Conservation (phyloP, 2,797 vertebrate species). For the Apogon hyalosoma region DNA sequence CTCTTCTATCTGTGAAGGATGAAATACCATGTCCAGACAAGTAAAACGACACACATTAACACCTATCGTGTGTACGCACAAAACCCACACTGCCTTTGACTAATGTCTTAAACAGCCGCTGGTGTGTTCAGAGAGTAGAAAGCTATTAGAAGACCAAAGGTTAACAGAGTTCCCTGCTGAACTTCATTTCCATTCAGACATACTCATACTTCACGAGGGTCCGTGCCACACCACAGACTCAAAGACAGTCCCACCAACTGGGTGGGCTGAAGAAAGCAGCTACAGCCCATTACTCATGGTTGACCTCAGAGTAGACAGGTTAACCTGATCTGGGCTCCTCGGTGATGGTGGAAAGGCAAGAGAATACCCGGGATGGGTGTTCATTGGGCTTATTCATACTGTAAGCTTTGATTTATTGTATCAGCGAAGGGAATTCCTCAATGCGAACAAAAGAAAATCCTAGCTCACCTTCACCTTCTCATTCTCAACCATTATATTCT, state of each 20-base stretch:
- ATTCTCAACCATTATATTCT: conserved; percentile 14
- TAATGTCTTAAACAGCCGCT: conserved; percentile 43
- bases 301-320: conserved; percentile 66
- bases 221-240: conserved; percentile 23
- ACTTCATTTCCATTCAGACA: conserved; percentile 65
- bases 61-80: conserved; percentile 15
- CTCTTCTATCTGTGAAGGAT: not conserved
- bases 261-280: conserved; percentile 60
- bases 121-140: conserved; percentile 16
- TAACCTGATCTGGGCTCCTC: conserved; percentile 37
- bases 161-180: conserved; percentile 66
- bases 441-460: conserved; percentile 19
- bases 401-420: conserved; percentile 52
- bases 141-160: conserved; percentile 61
- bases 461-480: conserved; percentile 45
- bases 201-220: conserved; percentile 30
- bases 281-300: conserved; percentile 69
- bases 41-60: not conserved
- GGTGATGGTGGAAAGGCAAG: conserved; percentile 26
- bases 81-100: conserved; percentile 11
- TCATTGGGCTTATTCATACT: conserved; percentile 37
- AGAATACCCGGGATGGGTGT: conserved; percentile 20
- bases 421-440: conserved; percentile 23
- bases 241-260: conserved; percentile 41
- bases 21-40: not conserved